phyloP scores from a whole-genome alignment of 37 sponge, comb jelly and placozoan genomes.

The Ephydatia muelleri region DNA sequence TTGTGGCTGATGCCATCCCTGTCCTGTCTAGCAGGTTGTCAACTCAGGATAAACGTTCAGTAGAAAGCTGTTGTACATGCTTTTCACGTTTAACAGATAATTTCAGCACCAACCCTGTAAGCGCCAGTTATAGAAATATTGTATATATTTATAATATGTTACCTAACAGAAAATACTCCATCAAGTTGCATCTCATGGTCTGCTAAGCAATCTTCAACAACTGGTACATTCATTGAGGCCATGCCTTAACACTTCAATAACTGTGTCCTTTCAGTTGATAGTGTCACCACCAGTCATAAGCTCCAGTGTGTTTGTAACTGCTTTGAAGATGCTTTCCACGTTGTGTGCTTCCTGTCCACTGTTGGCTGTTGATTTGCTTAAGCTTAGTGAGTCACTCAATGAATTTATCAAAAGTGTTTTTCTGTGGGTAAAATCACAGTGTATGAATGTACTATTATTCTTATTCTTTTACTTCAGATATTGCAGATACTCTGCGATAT shows the following conservation, averaged over 20 bases:
- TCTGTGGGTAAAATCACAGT: no score
- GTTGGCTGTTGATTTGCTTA: constrained; percentile 87
- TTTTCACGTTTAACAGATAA: no score
- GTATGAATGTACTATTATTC: no score
- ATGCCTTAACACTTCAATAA: not conserved
- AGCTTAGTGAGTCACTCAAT: constrained; percentile 60
- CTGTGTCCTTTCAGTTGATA: constrained; percentile 67
- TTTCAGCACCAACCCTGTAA: no score
- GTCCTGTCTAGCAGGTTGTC: constrained; percentile 62
- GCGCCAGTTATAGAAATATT: no score
- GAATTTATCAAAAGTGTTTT: not conserved
- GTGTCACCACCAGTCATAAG: constrained; percentile 87
- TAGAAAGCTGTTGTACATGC: no score
- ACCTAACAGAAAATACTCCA: constrained; percentile 58
- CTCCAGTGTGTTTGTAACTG: constrained; percentile 73
- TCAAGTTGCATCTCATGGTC: constrained; percentile 66
- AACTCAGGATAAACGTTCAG: no score
- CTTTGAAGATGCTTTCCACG: constrained; percentile 73
- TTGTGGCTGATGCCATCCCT: constrained; percentile 72
- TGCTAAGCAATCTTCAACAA: constrained; percentile 79
- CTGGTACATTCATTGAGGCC: constrained; percentile 54
- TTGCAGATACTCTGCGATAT: constrained; percentile 81
- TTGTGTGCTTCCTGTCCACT: constrained; percentile 75
- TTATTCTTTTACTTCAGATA: constrained; percentile 55
- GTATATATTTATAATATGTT: not conserved